Conservation (phyloP, 2,888 invertebrate species). For the Asteroscopus sphinx region DNA sequence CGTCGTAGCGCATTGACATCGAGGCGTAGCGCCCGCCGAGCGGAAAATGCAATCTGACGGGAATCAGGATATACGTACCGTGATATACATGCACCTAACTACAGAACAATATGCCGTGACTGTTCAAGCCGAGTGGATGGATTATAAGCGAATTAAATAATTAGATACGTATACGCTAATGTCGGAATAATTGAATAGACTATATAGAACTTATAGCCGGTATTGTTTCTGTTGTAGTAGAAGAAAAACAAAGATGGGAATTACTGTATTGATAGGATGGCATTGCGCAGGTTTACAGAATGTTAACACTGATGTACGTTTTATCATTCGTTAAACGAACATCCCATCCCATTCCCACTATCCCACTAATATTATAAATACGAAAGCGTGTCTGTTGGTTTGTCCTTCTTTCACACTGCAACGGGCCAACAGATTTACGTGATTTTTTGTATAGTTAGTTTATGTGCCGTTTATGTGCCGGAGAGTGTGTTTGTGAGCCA, state of each 20-base stretch:
- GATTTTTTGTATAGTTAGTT: too few relatives aligned
- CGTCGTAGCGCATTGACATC: constrained; percentile 55
- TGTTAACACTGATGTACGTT: too few relatives aligned
- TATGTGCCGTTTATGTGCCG: too few relatives aligned
- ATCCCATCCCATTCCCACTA: too few relatives aligned
- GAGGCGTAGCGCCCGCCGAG: constrained; percentile 50
- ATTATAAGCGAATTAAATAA: constrained; percentile 38
- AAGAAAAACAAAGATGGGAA: not conserved
- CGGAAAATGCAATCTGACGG: constrained; percentile 66
- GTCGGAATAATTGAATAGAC: constrained; percentile 22
- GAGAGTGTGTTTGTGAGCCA: too few relatives aligned
- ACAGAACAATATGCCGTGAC: constrained; percentile 23
- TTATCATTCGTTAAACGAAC: too few relatives aligned
- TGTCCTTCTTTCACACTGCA: too few relatives aligned
- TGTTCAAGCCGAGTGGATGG: constrained; percentile 21
- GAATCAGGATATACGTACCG: constrained; percentile 52
- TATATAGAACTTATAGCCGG: not conserved
- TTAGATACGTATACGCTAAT: constrained; percentile 16
- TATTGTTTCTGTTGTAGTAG: constrained; percentile 2
- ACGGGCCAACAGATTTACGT: too few relatives aligned
- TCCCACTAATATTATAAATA: too few relatives aligned
- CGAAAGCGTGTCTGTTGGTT: too few relatives aligned
- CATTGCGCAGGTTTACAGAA: too few relatives aligned
- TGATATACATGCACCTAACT: constrained; percentile 25
- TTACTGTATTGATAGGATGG: not conserved